Percentiles rank a stretch among this genome's conserved stretches.
Conservation (phyloP, 2,113 vertebrate genomes). For the Procavia capensis region DNA sequence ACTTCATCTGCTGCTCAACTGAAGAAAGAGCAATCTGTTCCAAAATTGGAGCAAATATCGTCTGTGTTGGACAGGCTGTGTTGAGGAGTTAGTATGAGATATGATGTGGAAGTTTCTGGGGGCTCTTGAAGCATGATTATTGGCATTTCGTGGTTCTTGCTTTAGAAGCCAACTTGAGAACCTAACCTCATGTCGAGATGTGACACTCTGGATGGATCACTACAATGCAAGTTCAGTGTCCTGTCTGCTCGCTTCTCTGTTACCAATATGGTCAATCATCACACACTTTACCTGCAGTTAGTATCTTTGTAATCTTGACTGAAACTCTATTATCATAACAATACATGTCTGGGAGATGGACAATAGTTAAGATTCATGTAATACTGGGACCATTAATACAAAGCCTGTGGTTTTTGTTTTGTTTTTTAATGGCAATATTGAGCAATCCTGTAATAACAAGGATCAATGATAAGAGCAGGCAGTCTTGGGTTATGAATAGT, state of each 20-base stretch:
- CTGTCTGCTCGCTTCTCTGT: slow-evolving; percentile 45
- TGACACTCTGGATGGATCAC: not conserved
- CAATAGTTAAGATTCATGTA: slow-evolving; percentile 64
- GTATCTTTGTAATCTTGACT: slow-evolving; percentile 66
- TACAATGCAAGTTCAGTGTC: slow-evolving; percentile 49
- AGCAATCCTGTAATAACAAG: slow-evolving; percentile 57
- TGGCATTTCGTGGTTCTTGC: not conserved
- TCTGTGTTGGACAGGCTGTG: not conserved
- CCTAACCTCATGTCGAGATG: not conserved
- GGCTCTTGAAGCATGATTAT: not conserved
- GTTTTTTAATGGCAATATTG: slow-evolving; percentile 40
- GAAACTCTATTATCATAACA: slow-evolving; percentile 72
- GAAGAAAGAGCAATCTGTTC: slow-evolving; percentile 67
- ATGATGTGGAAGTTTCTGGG: not conserved
- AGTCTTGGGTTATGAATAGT: not conserved
- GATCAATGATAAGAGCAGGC: not conserved
- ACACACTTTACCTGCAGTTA: slow-evolving; percentile 57
- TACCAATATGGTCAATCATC: not conserved
- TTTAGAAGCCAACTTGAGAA: not conserved
- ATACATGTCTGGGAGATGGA: slow-evolving; percentile 41
- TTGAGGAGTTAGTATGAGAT: not conserved
- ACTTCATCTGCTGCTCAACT: slow-evolving; percentile 64
- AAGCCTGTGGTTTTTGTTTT: not conserved
- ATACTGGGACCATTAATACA: not conserved
- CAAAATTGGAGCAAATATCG: not conserved